Conservation (phyloP, 2,888 invertebrate species). For the Monoplex corrugatus region DNA sequence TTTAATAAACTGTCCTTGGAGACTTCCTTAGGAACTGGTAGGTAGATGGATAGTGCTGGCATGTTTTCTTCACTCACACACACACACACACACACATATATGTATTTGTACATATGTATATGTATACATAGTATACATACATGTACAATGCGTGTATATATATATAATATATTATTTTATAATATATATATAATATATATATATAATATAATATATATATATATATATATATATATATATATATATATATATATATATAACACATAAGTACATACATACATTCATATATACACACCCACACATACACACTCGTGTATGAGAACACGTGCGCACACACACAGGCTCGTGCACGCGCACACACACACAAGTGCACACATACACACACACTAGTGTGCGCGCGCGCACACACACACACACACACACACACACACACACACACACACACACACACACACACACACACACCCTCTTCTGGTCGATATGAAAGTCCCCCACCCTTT, state of each 20-base stretch:
- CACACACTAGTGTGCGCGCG: neutral
- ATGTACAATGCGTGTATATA: neutral
- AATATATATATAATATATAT: no score
- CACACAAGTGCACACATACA: neutral
- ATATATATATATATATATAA: neutral
- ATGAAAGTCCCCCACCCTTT: no score
- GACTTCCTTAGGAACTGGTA: no score
- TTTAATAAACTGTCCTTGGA: no score
- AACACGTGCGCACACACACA: neutral
- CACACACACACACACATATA: no score
- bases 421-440: slow-evolving; percentile 26
- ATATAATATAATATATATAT: neutral
- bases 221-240: no score
- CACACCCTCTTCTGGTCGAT: no score
- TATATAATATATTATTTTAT: no score
- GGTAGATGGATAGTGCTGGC: no score
- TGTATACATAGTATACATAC: slow-evolving; percentile 4
- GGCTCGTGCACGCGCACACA: neutral
- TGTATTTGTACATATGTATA: neutral
- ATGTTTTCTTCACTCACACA: no score
- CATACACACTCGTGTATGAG: neutral
- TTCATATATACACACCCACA: neutral
- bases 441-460: slow-evolving; percentile 28
- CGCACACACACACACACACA: neutral
- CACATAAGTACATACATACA: neutral